A percentile compares a stretch with the other conserved stretches of the same genome.
These are phyloP conservation scores for Gobionotothen gibberifrons DNA, from an alignment of 2,797 vertebrate species.

Conservation along the genomic window DNA sequence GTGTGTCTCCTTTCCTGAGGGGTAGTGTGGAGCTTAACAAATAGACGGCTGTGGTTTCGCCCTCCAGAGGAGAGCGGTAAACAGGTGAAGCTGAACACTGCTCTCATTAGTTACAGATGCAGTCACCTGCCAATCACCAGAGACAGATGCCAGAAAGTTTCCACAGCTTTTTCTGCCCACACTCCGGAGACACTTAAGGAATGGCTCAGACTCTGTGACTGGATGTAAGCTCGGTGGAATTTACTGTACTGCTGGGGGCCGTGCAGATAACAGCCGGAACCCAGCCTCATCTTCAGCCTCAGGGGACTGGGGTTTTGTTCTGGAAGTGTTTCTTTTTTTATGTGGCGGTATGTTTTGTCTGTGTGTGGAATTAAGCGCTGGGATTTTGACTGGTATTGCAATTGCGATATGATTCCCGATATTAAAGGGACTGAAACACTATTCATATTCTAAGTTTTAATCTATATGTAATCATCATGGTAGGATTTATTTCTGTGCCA, in stretches of 20 bases:
- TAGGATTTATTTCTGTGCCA: too few relatives aligned
- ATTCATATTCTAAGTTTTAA: too few relatives aligned
- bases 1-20: conserved; percentile 58
- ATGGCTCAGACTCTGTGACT: conserved; percentile 65
- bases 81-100: conserved; percentile 75
- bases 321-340: conserved; percentile 27
- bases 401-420: too few relatives aligned
- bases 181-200: conserved; percentile 59
- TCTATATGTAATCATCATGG: too few relatives aligned
- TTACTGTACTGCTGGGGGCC: conserved; percentile 51
- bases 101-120: conserved; percentile 81
- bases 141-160: conserved; percentile 62
- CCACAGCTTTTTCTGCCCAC: conserved; percentile 55
- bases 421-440: too few relatives aligned
- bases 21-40: conserved; percentile 62
- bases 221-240: conserved; percentile 66
- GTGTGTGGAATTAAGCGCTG: neutral
- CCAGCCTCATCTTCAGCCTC: conserved; percentile 49
- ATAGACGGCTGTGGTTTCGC: conserved; percentile 62
- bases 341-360: neutral
- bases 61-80: conserved; percentile 71
- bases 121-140: conserved; percentile 74
- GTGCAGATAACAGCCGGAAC: conserved; percentile 53
- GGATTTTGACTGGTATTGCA: too few relatives aligned
- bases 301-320: conserved; percentile 46